These are phyloP conservation scores for Campopleginae sp. DNA, from an alignment of 2,888 invertebrate genomes.

Conservation along the genomic window DNA sequence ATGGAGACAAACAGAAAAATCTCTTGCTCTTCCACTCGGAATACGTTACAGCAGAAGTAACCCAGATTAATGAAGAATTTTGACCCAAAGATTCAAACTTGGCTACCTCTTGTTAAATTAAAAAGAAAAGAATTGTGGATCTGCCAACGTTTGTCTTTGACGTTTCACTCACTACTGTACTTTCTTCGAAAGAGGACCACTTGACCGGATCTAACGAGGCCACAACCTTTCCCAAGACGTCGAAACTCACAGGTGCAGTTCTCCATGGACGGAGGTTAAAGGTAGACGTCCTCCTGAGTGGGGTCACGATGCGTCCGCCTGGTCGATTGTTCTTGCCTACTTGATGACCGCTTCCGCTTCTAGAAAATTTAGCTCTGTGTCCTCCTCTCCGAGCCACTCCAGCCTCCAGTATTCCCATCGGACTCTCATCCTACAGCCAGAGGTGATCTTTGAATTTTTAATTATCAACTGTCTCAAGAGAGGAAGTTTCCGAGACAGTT, in stretches of 20 bases:
- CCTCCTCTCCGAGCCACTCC: not conserved
- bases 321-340: slow-evolving; percentile 36
- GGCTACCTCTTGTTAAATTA: not conserved
- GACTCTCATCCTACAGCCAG: not conserved
- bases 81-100: not conserved
- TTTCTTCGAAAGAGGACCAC: slow-evolving; percentile 1
- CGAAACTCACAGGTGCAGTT: slow-evolving; percentile 1
- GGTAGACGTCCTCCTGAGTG: slow-evolving; percentile 51
- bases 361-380: not conserved
- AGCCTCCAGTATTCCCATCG: slow-evolving; percentile 19
- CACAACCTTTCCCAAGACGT: not conserved
- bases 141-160: not conserved
- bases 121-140: not conserved
- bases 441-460: slow-evolving; percentile 53
- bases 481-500: slow-evolving; percentile 26
- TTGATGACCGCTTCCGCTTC: not conserved
- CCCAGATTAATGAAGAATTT: slow-evolving; percentile 4
- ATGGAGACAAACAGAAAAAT: slow-evolving; percentile 15
- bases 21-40: not conserved
- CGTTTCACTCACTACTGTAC: not conserved
- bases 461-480: slow-evolving; percentile 53
- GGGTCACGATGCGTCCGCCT: slow-evolving; percentile 31
- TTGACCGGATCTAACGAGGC: slow-evolving; percentile 27
- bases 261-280: slow-evolving; percentile 37
- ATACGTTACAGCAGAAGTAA: not conserved